Evolutionary conservation across 2,888 invertebrate species (phyloP).

Genomic region (Tinea semifulvella): DNA sequence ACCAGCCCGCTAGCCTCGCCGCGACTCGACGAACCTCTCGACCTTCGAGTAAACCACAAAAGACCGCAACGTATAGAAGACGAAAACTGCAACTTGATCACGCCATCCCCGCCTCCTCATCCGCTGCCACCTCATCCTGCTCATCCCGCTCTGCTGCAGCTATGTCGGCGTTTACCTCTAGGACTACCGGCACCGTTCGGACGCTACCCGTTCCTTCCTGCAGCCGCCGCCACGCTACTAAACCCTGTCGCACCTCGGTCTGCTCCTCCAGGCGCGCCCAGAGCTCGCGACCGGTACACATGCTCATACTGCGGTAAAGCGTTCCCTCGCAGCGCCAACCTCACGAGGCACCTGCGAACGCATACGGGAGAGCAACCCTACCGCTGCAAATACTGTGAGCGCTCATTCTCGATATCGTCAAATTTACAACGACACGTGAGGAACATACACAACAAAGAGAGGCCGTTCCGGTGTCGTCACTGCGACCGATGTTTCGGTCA

Average conservation of each 20-base stretch:
- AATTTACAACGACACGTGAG: constrained; percentile 98
- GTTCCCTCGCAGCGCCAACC: constrained; percentile 96
- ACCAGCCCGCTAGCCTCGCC: constrained; percentile 57
- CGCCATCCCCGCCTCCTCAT: constrained; percentile 61
- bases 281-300: constrained; percentile 90
- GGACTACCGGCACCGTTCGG: constrained; percentile 58
- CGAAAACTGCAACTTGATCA: constrained; percentile 86
- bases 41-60: constrained; percentile 87
- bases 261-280: constrained; percentile 59
- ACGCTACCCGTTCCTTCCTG: constrained; percentile 58
- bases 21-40: constrained; percentile 80
- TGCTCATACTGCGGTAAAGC: constrained; percentile 98
- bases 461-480: constrained; percentile 96
- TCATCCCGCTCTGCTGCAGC: constrained; percentile 55
- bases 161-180: constrained; percentile 53
- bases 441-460: constrained; percentile 99
- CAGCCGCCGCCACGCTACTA: constrained; percentile 54
- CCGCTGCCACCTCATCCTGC: constrained; percentile 65
- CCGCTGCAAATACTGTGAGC: constrained; percentile 98
- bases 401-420: constrained; percentile 98
- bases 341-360: constrained; percentile 95
- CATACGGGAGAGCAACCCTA: constrained; percentile 99
- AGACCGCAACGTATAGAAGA: constrained; percentile 77
- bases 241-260: constrained; percentile 51
- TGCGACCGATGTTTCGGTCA: constrained; percentile 99